Evolutionary conservation across 2,888 invertebrate genomes (phyloP), one percentile per base, ranked within the genome.

Genomic region (Elegia similella): DNA sequence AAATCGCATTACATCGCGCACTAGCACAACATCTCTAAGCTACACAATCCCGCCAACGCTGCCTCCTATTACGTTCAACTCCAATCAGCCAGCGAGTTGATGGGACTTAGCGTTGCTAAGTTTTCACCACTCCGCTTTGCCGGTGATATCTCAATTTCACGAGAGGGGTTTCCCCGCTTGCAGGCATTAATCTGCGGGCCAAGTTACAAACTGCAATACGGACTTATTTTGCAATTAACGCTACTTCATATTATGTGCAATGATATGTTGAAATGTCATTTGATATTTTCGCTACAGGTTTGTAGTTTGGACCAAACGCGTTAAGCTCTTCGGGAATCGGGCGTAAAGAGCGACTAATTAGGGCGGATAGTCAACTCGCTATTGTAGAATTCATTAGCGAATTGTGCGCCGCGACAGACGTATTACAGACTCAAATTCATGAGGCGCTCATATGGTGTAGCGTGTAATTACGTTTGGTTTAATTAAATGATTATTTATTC

Each of bases 21-120:
- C 52, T 52, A 43, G 15, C 42, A 17, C 29, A 38, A 53, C 54
- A 54, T 46, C 44, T 46, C 42, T 7, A 42, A 50, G 59, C 61
- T 60, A 58, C 60, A 50, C 48, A 32, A 50, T 32, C 48, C 46
- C 48, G 48, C 32, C 47, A 48, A 58, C 60, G 64, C 59, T 44
- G 54, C 32, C 48, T 38, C 7, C 63, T 66, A 65, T 64, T 67
- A 67, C 67, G 67, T 64, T 59, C 66, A 60, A 70, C 72, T 75
- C 67, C 75, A 82, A 80, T 80, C 78, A 75, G 61, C 63, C 62
- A 67, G 57, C 61, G 73, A 76, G 76, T 78, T 76, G 75, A 78
- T 80, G 70, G 76, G 80, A 82, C 84, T 88, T 88, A 87, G 84
- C 88, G 78, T 87, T 90, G 76, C 80, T 89, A 90, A 82, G 89